Percentiles rank a stretch among this genome's conserved stretches.
phyloP scores from a whole-genome alignment of 1,140 invertebrate species.

The Potamilus streckersoni region DNA sequence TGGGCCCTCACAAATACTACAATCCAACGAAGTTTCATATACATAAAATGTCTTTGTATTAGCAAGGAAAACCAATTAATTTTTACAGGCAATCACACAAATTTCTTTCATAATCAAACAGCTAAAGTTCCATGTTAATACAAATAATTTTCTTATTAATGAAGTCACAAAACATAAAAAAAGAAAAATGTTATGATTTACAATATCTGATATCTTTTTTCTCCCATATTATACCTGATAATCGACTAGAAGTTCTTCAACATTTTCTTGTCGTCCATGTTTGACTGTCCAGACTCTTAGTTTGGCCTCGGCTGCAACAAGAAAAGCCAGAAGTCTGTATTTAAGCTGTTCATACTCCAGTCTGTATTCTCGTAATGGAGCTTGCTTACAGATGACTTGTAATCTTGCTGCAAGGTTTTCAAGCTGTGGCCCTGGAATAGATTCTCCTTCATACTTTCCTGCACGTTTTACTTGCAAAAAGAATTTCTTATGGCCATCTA shows the following conservation, averaged over 20 bases:
- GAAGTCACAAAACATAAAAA: too few species aligned
- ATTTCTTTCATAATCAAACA: too few species aligned
- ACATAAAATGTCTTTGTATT: too few species aligned
- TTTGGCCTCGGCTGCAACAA: slow-evolving; percentile 89
- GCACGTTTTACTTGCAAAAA: slow-evolving; percentile 73
- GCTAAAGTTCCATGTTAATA: too few species aligned
- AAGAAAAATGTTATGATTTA: too few species aligned
- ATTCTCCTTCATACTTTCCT: slow-evolving; percentile 58
- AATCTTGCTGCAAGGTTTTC: slow-evolving; percentile 83
- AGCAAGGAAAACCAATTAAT: too few species aligned
- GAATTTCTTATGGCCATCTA: slow-evolving; percentile 80
- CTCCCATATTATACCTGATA: slow-evolving; percentile 70
- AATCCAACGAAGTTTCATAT: too few species aligned
- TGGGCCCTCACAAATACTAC: too few species aligned
- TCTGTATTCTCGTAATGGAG: slow-evolving; percentile 44
- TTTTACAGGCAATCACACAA: too few species aligned
- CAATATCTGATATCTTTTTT: too few species aligned
- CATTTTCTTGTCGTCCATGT: slow-evolving; percentile 86
- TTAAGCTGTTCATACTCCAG: slow-evolving; percentile 61
- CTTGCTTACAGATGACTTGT: slow-evolving; percentile 62
- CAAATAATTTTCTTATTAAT: too few species aligned
- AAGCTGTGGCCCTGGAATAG: slow-evolving; percentile 81
- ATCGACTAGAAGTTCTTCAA: slow-evolving; percentile 85
- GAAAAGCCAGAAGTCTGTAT: slow-evolving; percentile 77
- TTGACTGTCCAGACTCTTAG: slow-evolving; percentile 89